A percentile compares a stretch with the other conserved stretches of the same genome.
These are phyloP conservation scores for Sebastes cheni DNA, from an alignment of 2,797 vertebrate genomes.

Conservation along the genomic window DNA sequence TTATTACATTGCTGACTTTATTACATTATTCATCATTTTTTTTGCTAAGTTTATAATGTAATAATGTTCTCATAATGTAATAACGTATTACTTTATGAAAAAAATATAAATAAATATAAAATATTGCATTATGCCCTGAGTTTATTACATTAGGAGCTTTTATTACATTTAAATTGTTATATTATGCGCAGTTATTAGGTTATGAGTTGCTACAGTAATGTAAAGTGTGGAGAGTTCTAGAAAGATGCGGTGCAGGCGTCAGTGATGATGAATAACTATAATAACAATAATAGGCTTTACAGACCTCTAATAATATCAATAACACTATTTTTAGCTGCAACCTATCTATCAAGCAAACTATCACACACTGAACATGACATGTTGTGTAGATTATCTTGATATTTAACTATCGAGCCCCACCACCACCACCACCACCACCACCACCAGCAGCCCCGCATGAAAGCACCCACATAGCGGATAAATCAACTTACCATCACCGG, in stretches of 20 bases:
- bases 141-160: too few relatives aligned
- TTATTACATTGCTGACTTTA: too few relatives aligned
- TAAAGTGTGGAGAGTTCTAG: constrained; percentile 26
- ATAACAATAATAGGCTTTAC: background rate
- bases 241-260: constrained; percentile 3
- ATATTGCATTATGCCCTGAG: too few relatives aligned
- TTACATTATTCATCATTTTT: too few relatives aligned
- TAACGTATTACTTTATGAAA: too few relatives aligned
- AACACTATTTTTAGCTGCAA: background rate
- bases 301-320: background rate
- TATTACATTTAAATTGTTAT: too few relatives aligned
- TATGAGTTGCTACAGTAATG: background rate
- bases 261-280: background rate
- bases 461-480: constrained; percentile 24
- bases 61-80: too few relatives aligned
- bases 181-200: too few relatives aligned
- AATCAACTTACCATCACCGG: constrained; percentile 91
- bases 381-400: background rate
- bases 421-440: background rate
- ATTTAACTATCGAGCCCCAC: constrained; percentile 5
- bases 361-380: fast-evolving
- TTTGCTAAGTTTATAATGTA: too few relatives aligned
- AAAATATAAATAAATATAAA: too few relatives aligned
- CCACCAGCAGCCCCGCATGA: constrained; percentile 10
- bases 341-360: background rate